A percentile compares a stretch with the other conserved stretches of the same genome.
phyloP scores from a whole-genome alignment of 2,113 vertebrate genomes.

The Piprites chloris region DNA sequence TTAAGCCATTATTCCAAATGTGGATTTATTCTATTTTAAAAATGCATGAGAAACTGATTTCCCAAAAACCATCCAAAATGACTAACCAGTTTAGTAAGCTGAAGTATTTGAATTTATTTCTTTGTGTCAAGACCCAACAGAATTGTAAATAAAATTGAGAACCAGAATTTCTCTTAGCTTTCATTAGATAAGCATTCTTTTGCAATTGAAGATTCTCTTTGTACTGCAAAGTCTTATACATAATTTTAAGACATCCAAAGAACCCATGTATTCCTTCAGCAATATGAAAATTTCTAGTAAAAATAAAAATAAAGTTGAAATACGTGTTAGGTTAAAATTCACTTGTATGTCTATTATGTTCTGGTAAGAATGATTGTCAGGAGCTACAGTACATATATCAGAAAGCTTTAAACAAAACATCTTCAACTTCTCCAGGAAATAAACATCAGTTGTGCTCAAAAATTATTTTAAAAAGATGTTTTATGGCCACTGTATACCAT shows the following conservation, averaged over 20 bases:
- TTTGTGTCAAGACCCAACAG: background rate
- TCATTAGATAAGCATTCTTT: background rate
- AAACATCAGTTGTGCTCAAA: background rate
- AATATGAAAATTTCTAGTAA: background rate
- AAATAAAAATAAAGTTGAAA: background rate
- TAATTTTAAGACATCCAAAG: background rate
- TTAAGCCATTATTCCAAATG: background rate
- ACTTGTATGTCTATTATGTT: slow-evolving; percentile 23
- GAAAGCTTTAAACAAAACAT: slow-evolving; percentile 19
- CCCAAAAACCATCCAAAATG: background rate
- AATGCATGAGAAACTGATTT: background rate
- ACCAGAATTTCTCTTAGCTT: slow-evolving; percentile 14
- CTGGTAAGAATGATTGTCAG: background rate
- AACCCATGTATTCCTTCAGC: background rate
- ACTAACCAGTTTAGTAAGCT: background rate
- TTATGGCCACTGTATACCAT: background rate
- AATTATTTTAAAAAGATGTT: background rate
- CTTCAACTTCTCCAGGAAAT: slow-evolving; percentile 30
- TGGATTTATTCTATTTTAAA: background rate
- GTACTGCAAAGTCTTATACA: background rate
- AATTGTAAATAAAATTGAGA: slow-evolving; percentile 20
- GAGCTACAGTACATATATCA: background rate
- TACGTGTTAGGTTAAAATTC: background rate
- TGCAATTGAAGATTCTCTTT: background rate
- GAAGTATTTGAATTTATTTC: background rate